Base-by-base conservation (phyloP, 2,113 vertebrate species). In the Mandrillus leucophaeus region DNA sequence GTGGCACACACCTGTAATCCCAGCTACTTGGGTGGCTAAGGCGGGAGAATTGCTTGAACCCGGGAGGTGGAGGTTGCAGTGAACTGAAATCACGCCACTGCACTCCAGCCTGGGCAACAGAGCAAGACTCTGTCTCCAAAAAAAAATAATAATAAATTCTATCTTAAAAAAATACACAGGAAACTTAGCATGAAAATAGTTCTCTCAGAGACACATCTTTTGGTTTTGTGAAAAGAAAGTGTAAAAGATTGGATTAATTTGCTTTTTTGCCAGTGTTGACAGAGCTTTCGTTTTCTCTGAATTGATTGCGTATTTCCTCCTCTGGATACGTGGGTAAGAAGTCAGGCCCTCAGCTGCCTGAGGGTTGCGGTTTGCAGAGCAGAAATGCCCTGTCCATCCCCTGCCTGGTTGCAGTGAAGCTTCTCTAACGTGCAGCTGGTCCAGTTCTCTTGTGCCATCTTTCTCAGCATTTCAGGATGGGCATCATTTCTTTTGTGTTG, bases 351-450 rank as follows among this genome's bases (percentile, higher is more conserved):
- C 22, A 8, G 4, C 59, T 14, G 43, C 20, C 85, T 40, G 5
- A 1, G 0, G 12, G 45, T 10, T 48, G 23, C 32, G 4, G 5
- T 45, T 52, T 7, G 10, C 25, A 11, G 45, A 64, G 38, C 48
- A 18, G 83, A 32, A 43, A 18, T 23, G 18, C 22, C 68, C 66
- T 20, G 38, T 70, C 0, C 48, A 18, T 16, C 32, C 35, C 32
- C 32, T 35, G 68, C 68, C 70, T 11, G 0, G 4, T 8, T 6
- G 59, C 80, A 8, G 13, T 2, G 2, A 12, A 4, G 48, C 27
- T 1, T 27, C 73, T 57, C 40, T 40, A 1, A 40, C 1, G 0
- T 3, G 6, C 3, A 13, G 59, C 88, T 23, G 32, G 45, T 18
- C 38, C 45, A 1, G 3, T 40, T 78, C 64, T 68, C 43, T n/a